These are phyloP conservation scores for Tauraco erythrolophus DNA, from an alignment of 2,113 vertebrate species.

Conservation along the genomic window DNA sequence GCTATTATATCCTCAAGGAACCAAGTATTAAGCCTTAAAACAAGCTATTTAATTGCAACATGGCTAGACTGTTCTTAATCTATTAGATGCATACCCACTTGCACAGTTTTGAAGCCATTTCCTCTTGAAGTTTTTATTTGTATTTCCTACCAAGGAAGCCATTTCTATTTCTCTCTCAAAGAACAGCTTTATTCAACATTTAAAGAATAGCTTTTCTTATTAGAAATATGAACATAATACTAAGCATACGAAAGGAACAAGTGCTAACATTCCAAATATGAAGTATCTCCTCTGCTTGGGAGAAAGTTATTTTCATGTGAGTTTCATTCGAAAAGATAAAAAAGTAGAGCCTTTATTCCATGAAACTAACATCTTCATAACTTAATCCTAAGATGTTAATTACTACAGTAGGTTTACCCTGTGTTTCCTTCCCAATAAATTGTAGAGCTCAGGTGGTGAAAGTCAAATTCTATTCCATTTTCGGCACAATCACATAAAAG, in stretches of 20 bases:
- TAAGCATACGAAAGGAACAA: background rate
- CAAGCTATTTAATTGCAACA: background rate
- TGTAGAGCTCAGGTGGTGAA: background rate
- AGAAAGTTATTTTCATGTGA: background rate
- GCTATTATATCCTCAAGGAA: background rate
- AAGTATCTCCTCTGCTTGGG: background rate
- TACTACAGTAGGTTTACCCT: background rate
- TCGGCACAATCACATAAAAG: background rate
- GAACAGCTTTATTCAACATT: background rate
- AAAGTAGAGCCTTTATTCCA: background rate
- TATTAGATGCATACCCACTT: background rate
- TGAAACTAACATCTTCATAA: background rate
- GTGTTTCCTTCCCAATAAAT: background rate
- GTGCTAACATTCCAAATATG: background rate
- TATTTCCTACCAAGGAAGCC: background rate
- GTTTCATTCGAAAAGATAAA: background rate
- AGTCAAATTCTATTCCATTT: background rate
- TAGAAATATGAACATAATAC: background rate
- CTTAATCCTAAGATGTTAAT: background rate
- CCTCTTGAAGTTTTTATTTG: background rate
- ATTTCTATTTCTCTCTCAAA: background rate
- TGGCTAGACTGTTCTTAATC: background rate
- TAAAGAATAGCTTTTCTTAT: background rate
- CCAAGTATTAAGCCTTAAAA: background rate
- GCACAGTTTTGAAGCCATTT: background rate